Conservation (phyloP, 2,888 invertebrate species). For the Antheraea assamensis region DNA sequence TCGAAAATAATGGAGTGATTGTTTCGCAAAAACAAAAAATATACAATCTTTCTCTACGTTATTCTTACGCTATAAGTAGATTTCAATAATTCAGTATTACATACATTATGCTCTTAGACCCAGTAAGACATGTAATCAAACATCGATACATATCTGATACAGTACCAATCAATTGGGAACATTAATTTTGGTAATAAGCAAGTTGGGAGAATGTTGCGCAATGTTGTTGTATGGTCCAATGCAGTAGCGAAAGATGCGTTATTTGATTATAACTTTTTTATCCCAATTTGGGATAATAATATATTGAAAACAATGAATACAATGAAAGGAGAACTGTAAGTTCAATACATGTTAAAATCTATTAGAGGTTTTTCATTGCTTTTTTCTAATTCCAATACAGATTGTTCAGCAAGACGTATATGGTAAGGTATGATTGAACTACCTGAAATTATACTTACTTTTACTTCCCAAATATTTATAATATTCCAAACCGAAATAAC, state of each 20-base stretch:
- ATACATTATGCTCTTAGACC: not conserved
- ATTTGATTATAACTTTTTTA: not conserved
- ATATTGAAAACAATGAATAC: no score
- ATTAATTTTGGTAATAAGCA: slow-evolving; percentile 14
- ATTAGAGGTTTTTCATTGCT: no score
- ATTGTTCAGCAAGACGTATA: no score
- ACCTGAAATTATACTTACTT: no score
- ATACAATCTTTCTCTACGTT: not conserved
- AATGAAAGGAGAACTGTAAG: no score
- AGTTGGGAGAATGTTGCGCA: slow-evolving; percentile 8
- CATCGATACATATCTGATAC: slow-evolving; percentile 9
- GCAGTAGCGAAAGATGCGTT: not conserved
- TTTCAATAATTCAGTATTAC: slow-evolving; percentile 3
- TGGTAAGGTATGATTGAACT: no score
- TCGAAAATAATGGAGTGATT: not conserved
- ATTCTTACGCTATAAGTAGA: not conserved
- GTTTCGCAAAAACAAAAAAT: not conserved
- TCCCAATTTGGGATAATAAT: no score
- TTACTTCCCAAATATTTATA: no score
- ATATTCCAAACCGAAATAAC: no score
- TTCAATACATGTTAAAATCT: no score
- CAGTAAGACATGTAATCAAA: slow-evolving; percentile 4
- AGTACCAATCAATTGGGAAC: slow-evolving; percentile 13
- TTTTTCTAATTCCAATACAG: no score
- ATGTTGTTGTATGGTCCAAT: not conserved